Percentiles rank a stretch among this genome's conserved stretches.
These are phyloP conservation scores for Leptinotarsa juncta DNA, from an alignment of 2,888 invertebrate species.

Conservation along the genomic window DNA sequence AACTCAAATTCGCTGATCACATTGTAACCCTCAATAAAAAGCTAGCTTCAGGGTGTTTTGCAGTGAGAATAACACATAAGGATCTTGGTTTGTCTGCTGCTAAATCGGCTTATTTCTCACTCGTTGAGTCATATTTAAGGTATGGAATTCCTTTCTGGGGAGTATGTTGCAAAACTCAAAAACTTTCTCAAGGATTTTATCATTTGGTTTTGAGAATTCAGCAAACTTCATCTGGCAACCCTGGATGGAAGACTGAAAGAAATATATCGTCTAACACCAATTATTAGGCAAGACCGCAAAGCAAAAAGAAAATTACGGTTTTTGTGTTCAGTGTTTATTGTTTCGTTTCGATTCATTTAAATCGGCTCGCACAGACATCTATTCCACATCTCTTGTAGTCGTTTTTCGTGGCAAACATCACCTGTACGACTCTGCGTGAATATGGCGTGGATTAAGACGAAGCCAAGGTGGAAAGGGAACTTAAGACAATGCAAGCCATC, in stretches of 20 bases:
- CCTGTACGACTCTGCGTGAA: constrained; percentile 35
- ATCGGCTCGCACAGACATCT: background rate
- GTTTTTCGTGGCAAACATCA: constrained; percentile 9
- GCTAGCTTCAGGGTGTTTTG: no score
- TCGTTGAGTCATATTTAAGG: no score
- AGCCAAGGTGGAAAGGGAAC: constrained; percentile 42
- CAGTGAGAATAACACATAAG: no score
- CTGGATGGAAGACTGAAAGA: background rate
- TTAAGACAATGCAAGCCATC: constrained; percentile 47
- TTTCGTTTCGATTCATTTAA: constrained; percentile 5
- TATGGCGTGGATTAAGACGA: constrained; percentile 34
- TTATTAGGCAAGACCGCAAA: constrained; percentile 15
- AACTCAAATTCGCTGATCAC: no score
- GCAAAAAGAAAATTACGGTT: constrained; percentile 16
- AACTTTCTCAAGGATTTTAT: no score
- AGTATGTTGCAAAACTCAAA: no score
- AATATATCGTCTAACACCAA: constrained; percentile 18
- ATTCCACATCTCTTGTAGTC: background rate
- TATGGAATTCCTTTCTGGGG: no score
- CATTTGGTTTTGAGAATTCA: no score
- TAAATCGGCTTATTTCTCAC: no score
- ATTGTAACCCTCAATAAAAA: no score
- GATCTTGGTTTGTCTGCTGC: no score
- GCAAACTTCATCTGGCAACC: no score
- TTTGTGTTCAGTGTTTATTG: constrained; percentile 7